These are phyloP conservation scores for Caenorhabditis sp. DNA, from an alignment of 2,888 invertebrate species.

Conservation along the genomic window DNA sequence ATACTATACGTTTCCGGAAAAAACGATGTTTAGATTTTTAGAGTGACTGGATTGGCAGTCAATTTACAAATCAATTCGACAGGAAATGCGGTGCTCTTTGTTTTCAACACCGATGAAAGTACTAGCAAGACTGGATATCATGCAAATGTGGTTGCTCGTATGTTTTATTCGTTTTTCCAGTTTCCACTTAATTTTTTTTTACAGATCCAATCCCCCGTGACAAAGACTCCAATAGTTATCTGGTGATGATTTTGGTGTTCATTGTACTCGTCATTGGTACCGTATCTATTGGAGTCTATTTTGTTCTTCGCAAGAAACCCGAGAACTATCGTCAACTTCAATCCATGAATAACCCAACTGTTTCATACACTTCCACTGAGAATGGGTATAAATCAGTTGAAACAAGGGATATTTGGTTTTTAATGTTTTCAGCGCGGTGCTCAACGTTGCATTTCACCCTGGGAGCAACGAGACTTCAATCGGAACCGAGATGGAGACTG, in stretches of 20 bases:
- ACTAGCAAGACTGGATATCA: constrained; percentile 35
- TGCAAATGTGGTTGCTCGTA: constrained; percentile 40
- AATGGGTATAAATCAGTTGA: constrained; percentile 23
- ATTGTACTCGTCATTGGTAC: not conserved
- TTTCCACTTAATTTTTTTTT: not conserved
- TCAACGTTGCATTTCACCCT: constrained; percentile 19
- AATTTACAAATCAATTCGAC: constrained; percentile 9
- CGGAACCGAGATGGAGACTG: constrained; percentile 1
- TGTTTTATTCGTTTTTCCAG: not conserved
- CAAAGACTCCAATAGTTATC: not conserved
- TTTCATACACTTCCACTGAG: constrained; percentile 31
- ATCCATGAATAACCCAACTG: constrained; percentile 37
- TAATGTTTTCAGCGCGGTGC: constrained; percentile 18
- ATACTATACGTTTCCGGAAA: too few species aligned
- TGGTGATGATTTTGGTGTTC: not conserved
- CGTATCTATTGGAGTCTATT: not conserved
- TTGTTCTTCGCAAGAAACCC: constrained; percentile 8
- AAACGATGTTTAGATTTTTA: not conserved
- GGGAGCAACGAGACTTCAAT: not conserved
- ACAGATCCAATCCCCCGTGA: not conserved
- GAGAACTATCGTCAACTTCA: not conserved
- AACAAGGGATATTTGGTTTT: constrained; percentile 9
- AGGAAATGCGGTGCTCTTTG: not conserved
- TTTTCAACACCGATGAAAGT: constrained; percentile 36
- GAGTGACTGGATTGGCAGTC: not conserved